Conservation (phyloP, 1,140 invertebrate species). For the Calephelis virginiensis region DNA sequence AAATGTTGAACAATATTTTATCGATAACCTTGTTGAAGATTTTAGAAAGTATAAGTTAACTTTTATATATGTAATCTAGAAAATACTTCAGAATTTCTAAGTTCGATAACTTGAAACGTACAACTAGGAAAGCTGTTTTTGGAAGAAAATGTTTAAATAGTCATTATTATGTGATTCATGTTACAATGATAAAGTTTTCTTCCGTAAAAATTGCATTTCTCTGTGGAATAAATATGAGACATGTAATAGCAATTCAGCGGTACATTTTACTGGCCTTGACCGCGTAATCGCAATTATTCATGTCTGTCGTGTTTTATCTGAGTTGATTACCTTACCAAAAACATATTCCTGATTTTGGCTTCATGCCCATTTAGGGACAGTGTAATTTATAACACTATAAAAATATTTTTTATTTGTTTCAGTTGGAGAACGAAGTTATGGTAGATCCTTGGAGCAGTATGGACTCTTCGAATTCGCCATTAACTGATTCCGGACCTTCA, state of each 20-base stretch:
- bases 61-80: too few species aligned
- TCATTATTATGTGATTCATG: too few species aligned
- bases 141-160: too few species aligned
- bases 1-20: not conserved
- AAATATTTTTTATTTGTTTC: constrained; percentile 51
- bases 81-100: too few species aligned
- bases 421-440: constrained; percentile 79
- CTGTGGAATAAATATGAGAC: not conserved
- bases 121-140: too few species aligned
- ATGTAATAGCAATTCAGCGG: not conserved
- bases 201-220: not conserved
- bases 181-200: too few species aligned
- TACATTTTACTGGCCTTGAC: constrained; percentile 46
- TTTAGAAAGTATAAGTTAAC: not conserved
- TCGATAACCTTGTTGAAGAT: not conserved
- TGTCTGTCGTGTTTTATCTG: constrained; percentile 43
- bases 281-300: constrained; percentile 36
- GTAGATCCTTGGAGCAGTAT: constrained; percentile 78
- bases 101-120: too few species aligned
- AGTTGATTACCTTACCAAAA: constrained; percentile 40
- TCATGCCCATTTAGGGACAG: constrained; percentile 28
- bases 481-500: constrained; percentile 72
- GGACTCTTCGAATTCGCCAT: constrained; percentile 75
- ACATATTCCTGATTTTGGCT: constrained; percentile 36
- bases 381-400: not conserved